Evolutionary conservation across 2,113 vertebrate genomes (phyloP).

Genomic region (Himantopus leucocephalus): DNA sequence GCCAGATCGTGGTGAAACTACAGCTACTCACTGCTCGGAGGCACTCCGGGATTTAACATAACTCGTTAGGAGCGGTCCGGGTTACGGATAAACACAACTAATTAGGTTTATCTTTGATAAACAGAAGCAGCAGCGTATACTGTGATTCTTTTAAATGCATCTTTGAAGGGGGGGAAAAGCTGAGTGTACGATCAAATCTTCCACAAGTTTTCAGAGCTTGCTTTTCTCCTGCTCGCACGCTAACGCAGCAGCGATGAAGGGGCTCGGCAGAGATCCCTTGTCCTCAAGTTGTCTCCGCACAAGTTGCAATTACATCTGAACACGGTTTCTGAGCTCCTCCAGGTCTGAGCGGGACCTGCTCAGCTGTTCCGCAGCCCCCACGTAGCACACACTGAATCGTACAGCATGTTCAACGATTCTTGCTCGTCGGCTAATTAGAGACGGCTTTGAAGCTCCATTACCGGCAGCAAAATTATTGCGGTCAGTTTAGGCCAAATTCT

Average conservation of each 20-base stretch:
- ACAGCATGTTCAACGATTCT: conserved; percentile 56
- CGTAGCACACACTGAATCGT: not conserved
- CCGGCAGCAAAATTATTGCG: conserved; percentile 61
- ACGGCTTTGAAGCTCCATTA: conserved; percentile 64
- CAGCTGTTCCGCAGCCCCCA: not conserved
- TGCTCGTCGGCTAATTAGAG: conserved; percentile 62
- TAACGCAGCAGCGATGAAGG: not conserved
- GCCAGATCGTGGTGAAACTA: not conserved
- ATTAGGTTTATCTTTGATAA: not conserved
- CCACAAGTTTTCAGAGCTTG: not conserved
- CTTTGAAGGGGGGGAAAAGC: not conserved
- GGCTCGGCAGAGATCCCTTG: not conserved
- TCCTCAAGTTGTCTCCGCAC: not conserved
- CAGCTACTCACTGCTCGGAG: not conserved
- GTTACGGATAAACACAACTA: not conserved
- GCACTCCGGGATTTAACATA: not conserved
- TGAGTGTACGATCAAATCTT: not conserved
- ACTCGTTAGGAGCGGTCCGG: not conserved
- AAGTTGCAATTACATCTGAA: not conserved
- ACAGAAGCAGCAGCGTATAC: not conserved
- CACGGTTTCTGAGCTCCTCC: not conserved
- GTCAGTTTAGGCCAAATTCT: conserved; percentile 65
- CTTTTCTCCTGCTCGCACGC: not conserved
- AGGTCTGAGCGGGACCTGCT: not conserved
- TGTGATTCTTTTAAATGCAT: not conserved